A percentile compares a stretch with the other conserved stretches of the same genome.
phyloP scores from a whole-genome alignment of 2,113 vertebrate species.

The Butorides virescens region DNA sequence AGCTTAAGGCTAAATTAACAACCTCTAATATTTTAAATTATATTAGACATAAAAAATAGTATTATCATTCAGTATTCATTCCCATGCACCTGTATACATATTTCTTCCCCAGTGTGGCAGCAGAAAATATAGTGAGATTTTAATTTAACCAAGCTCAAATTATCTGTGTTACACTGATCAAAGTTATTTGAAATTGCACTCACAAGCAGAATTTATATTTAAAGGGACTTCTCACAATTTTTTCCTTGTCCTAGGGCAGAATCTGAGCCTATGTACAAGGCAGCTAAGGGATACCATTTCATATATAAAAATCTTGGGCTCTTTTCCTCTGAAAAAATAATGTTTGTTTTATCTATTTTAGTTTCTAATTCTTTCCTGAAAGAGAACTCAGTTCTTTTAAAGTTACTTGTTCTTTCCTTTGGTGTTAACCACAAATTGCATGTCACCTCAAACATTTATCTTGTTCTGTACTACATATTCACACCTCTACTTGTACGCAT shows the following conservation, averaged over 20 bases:
- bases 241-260: background rate
- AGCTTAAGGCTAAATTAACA: background rate
- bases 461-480: background rate
- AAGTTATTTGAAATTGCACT: background rate
- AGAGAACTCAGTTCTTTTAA: background rate
- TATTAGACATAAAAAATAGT: background rate
- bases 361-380: background rate
- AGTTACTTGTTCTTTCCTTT: background rate
- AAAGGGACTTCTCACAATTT: background rate
- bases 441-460: background rate
- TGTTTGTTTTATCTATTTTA: background rate
- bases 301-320: background rate
- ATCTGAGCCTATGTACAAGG: background rate
- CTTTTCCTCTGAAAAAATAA: background rate
- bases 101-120: background rate
- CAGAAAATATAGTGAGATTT: background rate
- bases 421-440: background rate
- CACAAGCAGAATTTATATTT: background rate
- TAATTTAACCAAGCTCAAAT: background rate
- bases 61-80: background rate
- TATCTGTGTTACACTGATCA: background rate
- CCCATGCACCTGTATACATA: accelerated
- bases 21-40: background rate
- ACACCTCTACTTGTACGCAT: accelerated
- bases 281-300: background rate